Evolutionary conservation across 1,140 invertebrate species (phyloP).

Genomic region (Nasonia longicornis): DNA sequence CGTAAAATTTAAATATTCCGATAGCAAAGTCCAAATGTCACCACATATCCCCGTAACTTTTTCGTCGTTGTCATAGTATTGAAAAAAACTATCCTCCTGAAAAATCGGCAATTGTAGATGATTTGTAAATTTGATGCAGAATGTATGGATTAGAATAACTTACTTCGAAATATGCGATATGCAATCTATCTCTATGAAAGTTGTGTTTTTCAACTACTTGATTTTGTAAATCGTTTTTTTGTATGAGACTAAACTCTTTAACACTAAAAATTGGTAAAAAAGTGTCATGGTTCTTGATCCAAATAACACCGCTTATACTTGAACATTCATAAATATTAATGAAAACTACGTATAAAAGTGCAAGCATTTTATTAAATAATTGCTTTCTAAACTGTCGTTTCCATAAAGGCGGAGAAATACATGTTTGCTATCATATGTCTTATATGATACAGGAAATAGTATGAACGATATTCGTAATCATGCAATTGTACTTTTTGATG

Average conservation of each 20-base stretch:
- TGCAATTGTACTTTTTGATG: no score
- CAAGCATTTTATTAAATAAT: no score
- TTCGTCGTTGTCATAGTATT: conserved; percentile 44
- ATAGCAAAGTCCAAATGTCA: conserved; percentile 47
- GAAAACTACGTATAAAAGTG: no score
- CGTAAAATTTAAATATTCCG: conserved; percentile 50
- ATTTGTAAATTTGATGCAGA: neutral
- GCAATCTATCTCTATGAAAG: neutral
- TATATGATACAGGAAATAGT: no score
- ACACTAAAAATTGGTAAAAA: neutral
- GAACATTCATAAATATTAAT: no score
- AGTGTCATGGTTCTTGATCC: neutral
- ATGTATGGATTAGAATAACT: neutral
- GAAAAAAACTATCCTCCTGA: conserved; percentile 44
- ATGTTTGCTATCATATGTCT: no score
- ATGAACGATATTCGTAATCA: no score
- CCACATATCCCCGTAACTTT: conserved; percentile 48
- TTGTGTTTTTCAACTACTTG: neutral
- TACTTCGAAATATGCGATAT: neutral
- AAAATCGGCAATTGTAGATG: neutral
- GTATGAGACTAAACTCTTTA: no score
- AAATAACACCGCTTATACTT: no score
- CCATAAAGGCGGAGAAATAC: no score
- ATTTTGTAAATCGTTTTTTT: neutral
- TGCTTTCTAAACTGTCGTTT: no score